Percentiles rank a stretch among this genome's conserved stretches.
phyloP scores from a whole-genome alignment of 2,113 vertebrate genomes.

The Telmatochromis sp. region DNA sequence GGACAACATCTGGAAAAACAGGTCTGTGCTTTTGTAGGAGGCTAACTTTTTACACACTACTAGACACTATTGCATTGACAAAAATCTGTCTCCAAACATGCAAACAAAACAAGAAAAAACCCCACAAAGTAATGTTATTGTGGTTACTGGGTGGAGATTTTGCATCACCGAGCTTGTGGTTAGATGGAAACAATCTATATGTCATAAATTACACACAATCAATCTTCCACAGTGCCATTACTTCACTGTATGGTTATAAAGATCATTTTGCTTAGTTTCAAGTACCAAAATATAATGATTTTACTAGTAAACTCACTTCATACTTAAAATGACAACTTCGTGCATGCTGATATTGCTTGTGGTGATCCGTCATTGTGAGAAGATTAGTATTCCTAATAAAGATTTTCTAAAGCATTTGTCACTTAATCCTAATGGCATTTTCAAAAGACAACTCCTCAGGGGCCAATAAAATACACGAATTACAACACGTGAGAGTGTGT shows the following conservation, averaged over 20 bases:
- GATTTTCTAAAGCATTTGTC: background rate
- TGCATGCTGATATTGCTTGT: background rate
- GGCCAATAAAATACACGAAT: background rate
- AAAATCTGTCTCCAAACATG: background rate
- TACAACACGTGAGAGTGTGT: conserved; percentile 12
- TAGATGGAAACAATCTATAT: background rate
- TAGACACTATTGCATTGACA: background rate
- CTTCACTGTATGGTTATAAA: fast-evolving
- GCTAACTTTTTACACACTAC: background rate
- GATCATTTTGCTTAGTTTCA: background rate
- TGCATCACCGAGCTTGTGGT: background rate
- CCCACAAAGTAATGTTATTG: background rate
- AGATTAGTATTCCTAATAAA: background rate
- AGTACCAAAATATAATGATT: background rate
- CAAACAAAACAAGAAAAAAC: background rate
- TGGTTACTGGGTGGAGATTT: background rate
- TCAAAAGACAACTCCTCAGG: background rate
- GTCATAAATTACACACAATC: background rate
- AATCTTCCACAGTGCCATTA: background rate
- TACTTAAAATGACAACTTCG: fast-evolving
- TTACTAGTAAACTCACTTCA: background rate
- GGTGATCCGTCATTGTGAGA: background rate
- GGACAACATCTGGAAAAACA: background rate
- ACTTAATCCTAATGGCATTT: background rate
- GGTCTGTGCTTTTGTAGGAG: background rate